These are phyloP conservation scores for Drosophila sturtevanti DNA, from an alignment of 1,140 invertebrate genomes.

Conservation along the genomic window DNA sequence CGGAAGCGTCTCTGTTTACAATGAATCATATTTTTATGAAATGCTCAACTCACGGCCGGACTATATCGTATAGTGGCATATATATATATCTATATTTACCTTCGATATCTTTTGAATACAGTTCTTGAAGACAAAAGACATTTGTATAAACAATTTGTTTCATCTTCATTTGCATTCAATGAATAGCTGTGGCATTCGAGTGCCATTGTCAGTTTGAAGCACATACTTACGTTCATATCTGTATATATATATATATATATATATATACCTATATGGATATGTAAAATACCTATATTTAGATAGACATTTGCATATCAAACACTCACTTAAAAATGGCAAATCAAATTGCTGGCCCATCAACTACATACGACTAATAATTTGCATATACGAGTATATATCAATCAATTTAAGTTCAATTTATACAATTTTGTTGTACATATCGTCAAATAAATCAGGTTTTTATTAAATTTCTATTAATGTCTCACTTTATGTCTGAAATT, in stretches of 20 bases:
- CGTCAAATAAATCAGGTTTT: conserved; percentile 46
- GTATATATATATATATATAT: conserved; percentile 33
- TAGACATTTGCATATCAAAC: conserved; percentile 16
- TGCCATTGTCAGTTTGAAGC: conserved; percentile 50
- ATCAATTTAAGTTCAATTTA: conserved; percentile 46
- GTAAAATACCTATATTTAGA: conserved; percentile 8
- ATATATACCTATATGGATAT: background rate
- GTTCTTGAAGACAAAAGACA: conserved; percentile 53
- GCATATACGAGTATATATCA: conserved; percentile 67
- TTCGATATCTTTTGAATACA: conserved; percentile 12
- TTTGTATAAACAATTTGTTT: conserved; percentile 62
- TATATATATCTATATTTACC: background rate
- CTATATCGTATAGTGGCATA: background rate
- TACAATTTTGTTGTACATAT: conserved; percentile 18
- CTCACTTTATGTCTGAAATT: background rate
- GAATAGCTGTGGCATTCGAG: conserved; percentile 47
- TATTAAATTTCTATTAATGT: conserved; percentile 4
- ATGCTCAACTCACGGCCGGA: conserved; percentile 11
- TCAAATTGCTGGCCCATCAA: conserved; percentile 63
- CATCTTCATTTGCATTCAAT: conserved; percentile 75
- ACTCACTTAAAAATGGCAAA: conserved; percentile 69
- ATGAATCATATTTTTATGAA: conserved; percentile 71
- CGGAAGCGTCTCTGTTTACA: conserved; percentile 55
- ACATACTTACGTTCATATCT: conserved; percentile 44
- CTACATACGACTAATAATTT: conserved; percentile 40